phyloP scores from a whole-genome alignment of 2,888 invertebrate genomes.

The Ectemnius lituratus region DNA sequence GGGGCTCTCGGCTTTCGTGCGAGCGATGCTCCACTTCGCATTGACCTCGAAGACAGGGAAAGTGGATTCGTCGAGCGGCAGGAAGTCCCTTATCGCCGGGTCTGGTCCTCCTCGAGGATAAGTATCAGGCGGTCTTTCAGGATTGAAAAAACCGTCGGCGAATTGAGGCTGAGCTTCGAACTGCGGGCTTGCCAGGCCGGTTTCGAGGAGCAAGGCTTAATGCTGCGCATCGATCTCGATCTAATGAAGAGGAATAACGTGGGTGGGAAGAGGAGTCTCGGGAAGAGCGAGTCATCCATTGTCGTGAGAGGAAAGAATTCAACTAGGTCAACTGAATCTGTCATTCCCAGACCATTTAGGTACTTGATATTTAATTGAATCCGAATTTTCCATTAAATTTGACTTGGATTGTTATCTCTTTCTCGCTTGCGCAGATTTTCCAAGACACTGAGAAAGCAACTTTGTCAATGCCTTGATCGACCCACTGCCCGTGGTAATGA shows the following conservation, averaged over 20 bases:
- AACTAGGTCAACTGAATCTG: constrained; percentile 61
- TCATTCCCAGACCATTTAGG: constrained; percentile 67
- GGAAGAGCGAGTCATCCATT: constrained; percentile 56
- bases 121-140: constrained; percentile 90
- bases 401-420: not conserved
- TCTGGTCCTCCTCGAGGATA: constrained; percentile 90
- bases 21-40: constrained; percentile 90
- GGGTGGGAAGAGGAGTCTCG: constrained; percentile 44
- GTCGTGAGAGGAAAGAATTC: constrained; percentile 63
- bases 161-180: constrained; percentile 64
- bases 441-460: constrained; percentile 82
- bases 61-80: constrained; percentile 91
- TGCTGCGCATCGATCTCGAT: constrained; percentile 66
- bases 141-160: constrained; percentile 79
- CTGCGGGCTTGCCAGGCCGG: constrained; percentile 63
- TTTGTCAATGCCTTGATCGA: constrained; percentile 90
- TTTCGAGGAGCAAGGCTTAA: constrained; percentile 63
- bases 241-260: constrained; percentile 59
- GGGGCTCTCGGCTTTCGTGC: constrained; percentile 91
- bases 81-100: constrained; percentile 90
- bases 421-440: constrained; percentile 58
- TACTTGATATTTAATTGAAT: constrained; percentile 22
- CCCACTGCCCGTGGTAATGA: constrained; percentile 93
- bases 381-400: not conserved
- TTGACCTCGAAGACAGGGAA: constrained; percentile 90